These are phyloP conservation scores for Engystomops pustulosus DNA, from an alignment of 2,113 vertebrate genomes.

Conservation along the genomic window DNA sequence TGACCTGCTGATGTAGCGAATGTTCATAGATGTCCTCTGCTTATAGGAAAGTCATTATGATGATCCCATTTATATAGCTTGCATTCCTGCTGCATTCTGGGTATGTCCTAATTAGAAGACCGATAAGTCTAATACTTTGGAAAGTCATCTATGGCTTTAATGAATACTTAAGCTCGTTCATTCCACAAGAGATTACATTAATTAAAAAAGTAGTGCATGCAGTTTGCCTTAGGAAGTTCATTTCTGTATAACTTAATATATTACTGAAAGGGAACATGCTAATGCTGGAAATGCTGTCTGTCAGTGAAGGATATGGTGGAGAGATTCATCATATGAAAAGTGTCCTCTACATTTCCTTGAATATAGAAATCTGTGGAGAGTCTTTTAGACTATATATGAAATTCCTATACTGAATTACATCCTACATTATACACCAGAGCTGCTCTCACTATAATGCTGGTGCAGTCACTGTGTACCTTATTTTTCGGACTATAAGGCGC, in stretches of 20 bases:
- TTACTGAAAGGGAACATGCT: neutral
- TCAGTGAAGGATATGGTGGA: neutral
- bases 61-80: neutral
- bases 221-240: slow-evolving; percentile 11
- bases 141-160: slow-evolving; percentile 25
- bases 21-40: neutral
- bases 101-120: slow-evolving; percentile 25
- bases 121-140: slow-evolving; percentile 7
- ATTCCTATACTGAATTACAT: too few species aligned
- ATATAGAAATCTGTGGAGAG: too few species aligned
- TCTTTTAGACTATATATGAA: too few species aligned
- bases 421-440: neutral
- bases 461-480: neutral
- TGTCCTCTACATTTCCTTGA: too few species aligned
- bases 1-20: too few species aligned
- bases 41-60: neutral
- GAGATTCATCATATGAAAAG: too few species aligned
- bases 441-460: neutral
- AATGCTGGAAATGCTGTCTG: neutral
- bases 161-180: neutral
- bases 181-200: slow-evolving; percentile 31
- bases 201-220: slow-evolving; percentile 26
- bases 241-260: slow-evolving; percentile 8
- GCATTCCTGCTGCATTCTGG: slow-evolving; percentile 12
- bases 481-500: too few species aligned